A percentile compares a stretch with the other conserved stretches of the same genome.
Evolutionary conservation across 2,797 vertebrate species (phyloP).

Genomic region (Onychomys torridus): DNA sequence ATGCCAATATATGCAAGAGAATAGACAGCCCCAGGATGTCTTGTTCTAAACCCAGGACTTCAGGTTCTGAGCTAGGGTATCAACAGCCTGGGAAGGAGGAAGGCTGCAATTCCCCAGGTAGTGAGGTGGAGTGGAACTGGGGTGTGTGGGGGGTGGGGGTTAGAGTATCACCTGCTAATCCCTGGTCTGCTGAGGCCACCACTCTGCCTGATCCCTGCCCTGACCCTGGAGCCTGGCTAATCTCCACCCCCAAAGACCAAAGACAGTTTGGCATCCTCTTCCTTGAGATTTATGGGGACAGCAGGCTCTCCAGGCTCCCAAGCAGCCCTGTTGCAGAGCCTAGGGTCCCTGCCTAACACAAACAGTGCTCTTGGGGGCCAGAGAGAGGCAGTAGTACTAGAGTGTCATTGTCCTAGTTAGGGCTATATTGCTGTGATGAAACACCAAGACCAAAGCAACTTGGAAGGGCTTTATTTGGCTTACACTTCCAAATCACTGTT

Average conservation of each 20-base stretch:
- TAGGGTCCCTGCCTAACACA: neutral
- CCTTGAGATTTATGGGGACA: neutral
- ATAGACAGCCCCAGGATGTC: neutral
- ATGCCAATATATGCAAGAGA: neutral
- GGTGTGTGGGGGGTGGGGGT: too few species aligned
- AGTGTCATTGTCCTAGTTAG: neutral
- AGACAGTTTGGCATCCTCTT: neutral
- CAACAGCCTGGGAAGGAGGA: neutral
- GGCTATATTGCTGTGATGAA: neutral
- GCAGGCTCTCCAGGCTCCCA: neutral
- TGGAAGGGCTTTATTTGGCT: neutral
- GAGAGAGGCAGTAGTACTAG: neutral
- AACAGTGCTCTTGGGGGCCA: neutral
- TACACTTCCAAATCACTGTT: neutral
- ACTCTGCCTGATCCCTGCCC: conserved; percentile 84
- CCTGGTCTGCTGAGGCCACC: conserved; percentile 85
- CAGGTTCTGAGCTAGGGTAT: neutral
- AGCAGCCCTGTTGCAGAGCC: neutral
- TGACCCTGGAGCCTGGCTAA: conserved; percentile 75
- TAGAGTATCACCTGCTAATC: conserved; percentile 83
- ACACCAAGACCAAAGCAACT: neutral
- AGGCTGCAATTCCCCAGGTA: neutral
- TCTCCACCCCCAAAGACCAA: conserved; percentile 30
- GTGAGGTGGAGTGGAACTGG: neutral
- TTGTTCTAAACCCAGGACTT: neutral